Percentiles rank a stretch among this genome's conserved stretches.
These are phyloP conservation scores for Siphamia tubifer DNA, from an alignment of 2,113 vertebrate species.

Conservation along the genomic window DNA sequence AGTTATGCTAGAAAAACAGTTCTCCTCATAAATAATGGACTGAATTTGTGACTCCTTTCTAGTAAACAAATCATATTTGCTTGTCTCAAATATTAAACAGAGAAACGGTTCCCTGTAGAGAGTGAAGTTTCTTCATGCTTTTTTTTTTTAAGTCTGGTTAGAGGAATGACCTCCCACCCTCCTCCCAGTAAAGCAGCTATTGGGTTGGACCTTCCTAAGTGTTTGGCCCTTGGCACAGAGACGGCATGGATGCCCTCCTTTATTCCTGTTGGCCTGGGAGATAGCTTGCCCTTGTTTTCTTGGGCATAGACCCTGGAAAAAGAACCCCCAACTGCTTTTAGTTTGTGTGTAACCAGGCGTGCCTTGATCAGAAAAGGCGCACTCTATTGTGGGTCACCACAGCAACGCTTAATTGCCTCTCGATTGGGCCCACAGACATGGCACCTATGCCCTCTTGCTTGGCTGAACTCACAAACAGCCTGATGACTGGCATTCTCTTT, in stretches of 20 bases:
- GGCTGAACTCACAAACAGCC: constrained; percentile 29
- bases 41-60: constrained; percentile 17
- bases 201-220: constrained; percentile 21
- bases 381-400: constrained; percentile 67
- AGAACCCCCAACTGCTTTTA: constrained; percentile 38
- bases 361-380: constrained; percentile 65
- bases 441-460: constrained; percentile 58
- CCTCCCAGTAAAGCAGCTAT: neutral
- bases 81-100: constrained; percentile 55
- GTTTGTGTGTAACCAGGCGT: constrained; percentile 70
- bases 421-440: constrained; percentile 58
- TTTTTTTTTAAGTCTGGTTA: constrained; percentile 32
- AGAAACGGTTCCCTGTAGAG: constrained; percentile 8
- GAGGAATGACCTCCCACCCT: neutral
- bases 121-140: constrained; percentile 28
- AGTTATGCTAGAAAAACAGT: constrained; percentile 14
- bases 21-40: constrained; percentile 12
- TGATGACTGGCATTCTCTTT: constrained; percentile 38
- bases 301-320: constrained; percentile 6
- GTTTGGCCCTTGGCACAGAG: constrained; percentile 45
- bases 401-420: constrained; percentile 75
- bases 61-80: constrained; percentile 53
- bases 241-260: constrained; percentile 40
- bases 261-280: constrained; percentile 32
- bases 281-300: constrained; percentile 35